A percentile compares a stretch with the other conserved stretches of the same genome.
Evolutionary conservation across 2,113 vertebrate genomes (phyloP).

Genomic region (Struthio camelus): DNA sequence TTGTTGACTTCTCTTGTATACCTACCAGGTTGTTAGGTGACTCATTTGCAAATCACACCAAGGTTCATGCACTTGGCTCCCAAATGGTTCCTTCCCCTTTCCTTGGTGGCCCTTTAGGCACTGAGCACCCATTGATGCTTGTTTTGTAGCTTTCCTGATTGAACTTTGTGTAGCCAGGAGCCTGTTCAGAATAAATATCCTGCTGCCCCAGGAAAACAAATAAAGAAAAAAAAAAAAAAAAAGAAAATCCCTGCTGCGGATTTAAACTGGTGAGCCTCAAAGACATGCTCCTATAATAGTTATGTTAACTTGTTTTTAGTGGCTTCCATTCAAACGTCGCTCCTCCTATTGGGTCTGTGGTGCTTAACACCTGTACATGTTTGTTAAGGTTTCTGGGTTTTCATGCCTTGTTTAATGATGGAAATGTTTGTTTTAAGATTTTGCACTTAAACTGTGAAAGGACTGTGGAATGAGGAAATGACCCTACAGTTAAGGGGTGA

Average conservation of each 20-base stretch:
- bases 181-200: neutral
- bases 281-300: neutral
- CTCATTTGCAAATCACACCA: constrained; percentile 41
- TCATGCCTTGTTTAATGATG: neutral
- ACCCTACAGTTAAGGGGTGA: neutral
- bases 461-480: neutral
- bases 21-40: constrained; percentile 65
- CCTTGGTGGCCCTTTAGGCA: neutral
- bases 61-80: constrained; percentile 20
- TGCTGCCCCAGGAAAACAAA: neutral
- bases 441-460: neutral
- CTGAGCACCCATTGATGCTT: neutral
- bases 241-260: neutral
- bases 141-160: neutral
- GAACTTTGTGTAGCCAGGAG: neutral
- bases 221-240: neutral
- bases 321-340: neutral
- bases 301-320: neutral
- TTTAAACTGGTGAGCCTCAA: neutral
- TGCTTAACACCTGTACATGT: accelerated
- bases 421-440: neutral
- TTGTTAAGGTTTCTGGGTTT: neutral
- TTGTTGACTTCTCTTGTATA: constrained; percentile 59
- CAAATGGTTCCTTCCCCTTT: neutral
- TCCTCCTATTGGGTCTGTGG: neutral